phyloP scores from a whole-genome alignment of 1,140 invertebrate genomes.

The Cherax quadricarinatus region DNA sequence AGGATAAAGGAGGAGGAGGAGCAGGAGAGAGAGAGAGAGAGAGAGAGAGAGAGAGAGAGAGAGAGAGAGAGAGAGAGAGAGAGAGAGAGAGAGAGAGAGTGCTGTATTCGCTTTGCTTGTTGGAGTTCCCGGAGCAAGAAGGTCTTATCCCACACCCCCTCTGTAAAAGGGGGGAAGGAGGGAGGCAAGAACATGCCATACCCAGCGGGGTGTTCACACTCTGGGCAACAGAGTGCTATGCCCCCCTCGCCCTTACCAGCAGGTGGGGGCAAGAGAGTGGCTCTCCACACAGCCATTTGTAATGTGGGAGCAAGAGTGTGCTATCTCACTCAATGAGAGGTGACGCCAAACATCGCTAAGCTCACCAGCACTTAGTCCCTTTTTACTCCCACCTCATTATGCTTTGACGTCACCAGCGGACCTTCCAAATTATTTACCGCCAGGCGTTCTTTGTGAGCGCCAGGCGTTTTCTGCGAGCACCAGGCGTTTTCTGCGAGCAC shows the following conservation, averaged over 20 bases:
- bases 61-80: background rate
- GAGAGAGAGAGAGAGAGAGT: background rate
- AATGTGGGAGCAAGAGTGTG: constrained; percentile 1
- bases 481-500: no score
- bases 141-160: background rate
- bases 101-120: background rate
- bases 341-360: background rate
- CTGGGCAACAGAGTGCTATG: background rate
- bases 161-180: no score
- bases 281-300: background rate
- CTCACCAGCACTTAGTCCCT: background rate
- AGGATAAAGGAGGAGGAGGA: no score
- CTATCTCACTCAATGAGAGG: background rate
- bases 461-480: no score
- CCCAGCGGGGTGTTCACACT: background rate
- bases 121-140: background rate
- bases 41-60: background rate
- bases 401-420: background rate
- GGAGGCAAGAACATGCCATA: background rate
- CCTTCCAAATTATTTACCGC: background rate
- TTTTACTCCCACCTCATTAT: background rate
- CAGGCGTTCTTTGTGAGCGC: background rate
- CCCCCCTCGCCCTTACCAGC: background rate
- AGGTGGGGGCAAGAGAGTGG: background rate
- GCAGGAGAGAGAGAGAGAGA: no score